These are phyloP conservation scores for Okapia johnstoni DNA, from an alignment of 2,113 vertebrate genomes.

Conservation along the genomic window DNA sequence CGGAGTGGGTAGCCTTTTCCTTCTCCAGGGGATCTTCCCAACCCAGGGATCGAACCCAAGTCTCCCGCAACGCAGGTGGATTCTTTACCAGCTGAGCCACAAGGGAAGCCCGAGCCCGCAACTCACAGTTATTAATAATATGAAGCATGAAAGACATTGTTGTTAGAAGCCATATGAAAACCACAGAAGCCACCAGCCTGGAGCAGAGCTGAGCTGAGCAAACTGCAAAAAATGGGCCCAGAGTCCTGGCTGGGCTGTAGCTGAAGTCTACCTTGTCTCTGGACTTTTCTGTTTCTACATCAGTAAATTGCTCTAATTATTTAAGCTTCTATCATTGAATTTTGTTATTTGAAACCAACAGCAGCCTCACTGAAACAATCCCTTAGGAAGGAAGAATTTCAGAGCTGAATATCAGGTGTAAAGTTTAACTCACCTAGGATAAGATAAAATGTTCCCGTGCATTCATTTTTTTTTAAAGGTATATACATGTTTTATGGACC, in stretches of 20 bases:
- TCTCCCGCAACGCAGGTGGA: fast-evolving
- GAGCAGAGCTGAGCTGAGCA: background rate
- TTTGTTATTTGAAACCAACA: background rate
- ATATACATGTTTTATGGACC: constrained; percentile 7
- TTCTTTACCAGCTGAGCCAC: background rate
- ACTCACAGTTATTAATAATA: background rate
- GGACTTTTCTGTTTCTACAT: background rate
- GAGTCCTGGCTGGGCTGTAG: background rate
- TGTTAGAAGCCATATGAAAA: background rate
- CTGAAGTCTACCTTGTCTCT: background rate
- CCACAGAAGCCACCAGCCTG: background rate
- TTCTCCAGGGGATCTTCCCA: background rate
- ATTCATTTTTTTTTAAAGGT: background rate
- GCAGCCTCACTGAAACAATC: background rate
- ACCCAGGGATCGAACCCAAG: background rate
- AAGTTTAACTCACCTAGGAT: background rate
- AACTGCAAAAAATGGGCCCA: background rate
- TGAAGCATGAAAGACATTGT: background rate
- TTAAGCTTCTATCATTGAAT: background rate
- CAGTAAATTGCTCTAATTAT: background rate
- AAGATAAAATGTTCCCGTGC: background rate
- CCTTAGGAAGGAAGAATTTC: background rate
- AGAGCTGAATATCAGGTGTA: background rate
- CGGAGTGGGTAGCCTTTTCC: background rate
- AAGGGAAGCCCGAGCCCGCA: background rate